Conservation (phyloP, 2,113 vertebrate species). For the Notiomystis cincta region DNA sequence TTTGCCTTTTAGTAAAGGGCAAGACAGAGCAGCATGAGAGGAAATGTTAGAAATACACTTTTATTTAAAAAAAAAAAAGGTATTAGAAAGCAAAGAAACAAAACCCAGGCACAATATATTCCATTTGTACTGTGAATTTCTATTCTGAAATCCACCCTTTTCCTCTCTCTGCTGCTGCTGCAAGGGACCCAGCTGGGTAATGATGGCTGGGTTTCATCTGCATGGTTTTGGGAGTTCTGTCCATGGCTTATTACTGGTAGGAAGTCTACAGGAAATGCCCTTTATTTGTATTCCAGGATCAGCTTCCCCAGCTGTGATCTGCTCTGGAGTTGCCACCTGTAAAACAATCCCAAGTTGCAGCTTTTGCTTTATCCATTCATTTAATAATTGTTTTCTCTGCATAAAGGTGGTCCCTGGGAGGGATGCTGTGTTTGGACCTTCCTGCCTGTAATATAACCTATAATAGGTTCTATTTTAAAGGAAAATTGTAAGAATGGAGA, state of each 20-base stretch:
- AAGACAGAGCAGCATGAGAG: not conserved
- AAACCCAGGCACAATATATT: not conserved
- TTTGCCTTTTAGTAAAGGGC: not conserved
- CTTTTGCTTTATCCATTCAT: not conserved
- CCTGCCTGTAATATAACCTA: no score
- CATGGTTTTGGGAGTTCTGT: not conserved
- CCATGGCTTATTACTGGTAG: not conserved
- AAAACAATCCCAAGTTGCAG: not conserved
- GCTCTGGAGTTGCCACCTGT: not conserved
- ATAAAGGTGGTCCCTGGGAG: not conserved
- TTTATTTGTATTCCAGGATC: constrained; percentile 17
- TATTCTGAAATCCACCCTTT: not conserved
- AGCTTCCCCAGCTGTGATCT: not conserved
- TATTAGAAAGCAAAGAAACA: not conserved
- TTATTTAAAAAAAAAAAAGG: no score
- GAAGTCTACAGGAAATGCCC: not conserved
- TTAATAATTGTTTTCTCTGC: not conserved
- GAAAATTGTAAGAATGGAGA: not conserved
- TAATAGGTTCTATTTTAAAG: not conserved
- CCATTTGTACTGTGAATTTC: not conserved
- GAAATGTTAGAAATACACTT: not conserved
- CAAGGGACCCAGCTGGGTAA: not conserved
- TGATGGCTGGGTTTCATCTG: not conserved
- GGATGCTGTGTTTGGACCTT: not conserved
- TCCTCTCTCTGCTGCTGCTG: not conserved